Percentiles rank a stretch among this genome's conserved stretches.
These are phyloP conservation scores for Chironomus striatipennis DNA, from an alignment of 1,140 invertebrate species.

Conservation along the genomic window DNA sequence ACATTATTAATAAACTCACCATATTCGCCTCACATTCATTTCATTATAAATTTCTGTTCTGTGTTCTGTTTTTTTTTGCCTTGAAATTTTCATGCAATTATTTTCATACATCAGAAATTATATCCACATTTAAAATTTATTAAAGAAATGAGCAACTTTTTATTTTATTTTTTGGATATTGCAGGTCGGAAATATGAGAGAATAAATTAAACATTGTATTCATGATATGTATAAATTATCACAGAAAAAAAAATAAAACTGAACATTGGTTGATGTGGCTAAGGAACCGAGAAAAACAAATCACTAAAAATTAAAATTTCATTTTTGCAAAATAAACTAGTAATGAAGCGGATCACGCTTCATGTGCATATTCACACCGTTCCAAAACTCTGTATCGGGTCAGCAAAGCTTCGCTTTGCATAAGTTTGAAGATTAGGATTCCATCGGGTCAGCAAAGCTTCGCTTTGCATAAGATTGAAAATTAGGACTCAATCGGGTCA, in stretches of 20 bases:
- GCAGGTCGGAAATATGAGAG: not conserved
- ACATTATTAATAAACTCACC: slow-evolving; percentile 1
- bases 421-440: no score
- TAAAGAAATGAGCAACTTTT: not conserved
- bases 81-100: slow-evolving; percentile 3
- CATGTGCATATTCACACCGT: no score
- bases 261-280: not conserved
- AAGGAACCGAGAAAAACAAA: not conserved
- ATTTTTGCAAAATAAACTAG: no score
- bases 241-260: no score
- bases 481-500: no score
- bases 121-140: not conserved
- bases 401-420: no score
- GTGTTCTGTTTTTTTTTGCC: not conserved
- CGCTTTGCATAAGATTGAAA: no score
- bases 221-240: no score
- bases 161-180: not conserved
- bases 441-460: no score
- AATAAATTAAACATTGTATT: not conserved
- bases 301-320: no score
- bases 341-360: no score
- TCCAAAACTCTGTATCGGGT: no score
- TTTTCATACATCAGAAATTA: slow-evolving; percentile 2
- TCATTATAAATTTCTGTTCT: not conserved
- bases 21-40: not conserved